Base-by-base conservation (phyloP, 2,113 vertebrate genomes). In the Alectura lathami region DNA sequence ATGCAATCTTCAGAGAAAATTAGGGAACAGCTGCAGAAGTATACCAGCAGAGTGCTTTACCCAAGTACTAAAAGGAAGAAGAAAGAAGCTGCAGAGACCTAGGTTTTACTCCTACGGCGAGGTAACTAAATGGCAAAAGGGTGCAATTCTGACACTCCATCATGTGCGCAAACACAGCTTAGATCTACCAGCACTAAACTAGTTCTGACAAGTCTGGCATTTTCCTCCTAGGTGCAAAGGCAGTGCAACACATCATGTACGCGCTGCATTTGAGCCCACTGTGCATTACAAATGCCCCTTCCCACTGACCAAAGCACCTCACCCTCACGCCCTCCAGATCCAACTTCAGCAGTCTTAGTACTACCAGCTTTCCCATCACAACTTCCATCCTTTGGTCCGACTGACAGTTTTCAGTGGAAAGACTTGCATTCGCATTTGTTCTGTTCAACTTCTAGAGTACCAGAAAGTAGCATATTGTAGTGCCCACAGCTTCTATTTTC, bases 181-280 rank as follows among this genome's bases (percentile, higher is more conserved):
- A 67, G 40, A 38, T 9, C 32, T 13, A 3, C 2, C 17, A 56
- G 8, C 5, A 11, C n/a, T 34, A 8, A 64, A 20, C n/a, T 3
- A 24, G 14, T 73, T 26, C 26, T 7, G 15, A 43, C 29, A 27
- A 34, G 17, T 7, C 27, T 3, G 3, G n/a, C 17, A 8, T 11
- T 45, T 36, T 27, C 13, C 22, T 17, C 36, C 38, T 36, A 26
- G 0, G 38, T 29, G 36, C n/a, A 51, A 17, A 56, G 36, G 29
- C 42, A 30, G 12, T 2, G 0, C 4, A 29, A 29, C 3, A 3
- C 11, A 30, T 8, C 15, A 2, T 2, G 5, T 2, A 26, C 0
- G 0, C 7, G 6, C 6, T 21, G 16, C 9, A 13, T 16, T 22
- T 10, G 5, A 62, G 34, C 32, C 43, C 47, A 30, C 30, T 2